Evolutionary conservation across 2,797 vertebrate species (phyloP).

Genomic region (Melanotaenia nigrans): DNA sequence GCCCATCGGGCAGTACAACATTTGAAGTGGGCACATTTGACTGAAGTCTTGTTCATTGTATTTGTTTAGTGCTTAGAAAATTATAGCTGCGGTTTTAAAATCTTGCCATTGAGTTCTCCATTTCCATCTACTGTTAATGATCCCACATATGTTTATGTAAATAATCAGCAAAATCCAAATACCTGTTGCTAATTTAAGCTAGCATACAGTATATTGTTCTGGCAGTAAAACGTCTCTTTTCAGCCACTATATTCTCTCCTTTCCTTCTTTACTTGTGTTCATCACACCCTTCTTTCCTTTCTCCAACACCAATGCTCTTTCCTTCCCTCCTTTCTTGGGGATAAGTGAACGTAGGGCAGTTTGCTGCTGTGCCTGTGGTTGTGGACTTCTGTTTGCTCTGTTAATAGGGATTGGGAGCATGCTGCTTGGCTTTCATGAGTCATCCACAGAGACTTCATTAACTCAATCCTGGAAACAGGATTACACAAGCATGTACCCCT

Average conservation of each 20-base stretch:
- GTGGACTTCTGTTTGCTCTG: constrained; percentile 63
- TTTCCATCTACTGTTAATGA: too few species aligned
- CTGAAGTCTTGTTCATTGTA: too few species aligned
- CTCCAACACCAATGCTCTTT: background rate
- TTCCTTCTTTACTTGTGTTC: constrained; percentile 2
- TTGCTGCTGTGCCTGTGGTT: constrained; percentile 23
- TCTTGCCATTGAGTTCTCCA: too few species aligned
- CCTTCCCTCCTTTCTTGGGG: constrained; percentile 27
- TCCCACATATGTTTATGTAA: background rate
- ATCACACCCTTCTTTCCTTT: background rate
- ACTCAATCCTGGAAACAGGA: constrained; percentile 55
- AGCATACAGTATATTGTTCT: background rate
- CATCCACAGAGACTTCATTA: constrained; percentile 65
- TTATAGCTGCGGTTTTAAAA: too few species aligned
- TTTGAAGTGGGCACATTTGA: too few species aligned
- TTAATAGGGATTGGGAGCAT: constrained; percentile 65
- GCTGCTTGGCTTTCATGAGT: constrained; percentile 43
- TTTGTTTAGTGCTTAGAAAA: too few species aligned
- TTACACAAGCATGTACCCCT: constrained; percentile 13
- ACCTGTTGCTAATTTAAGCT: background rate
- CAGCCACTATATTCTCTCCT: background rate
- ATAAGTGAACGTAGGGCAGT: constrained; percentile 41
- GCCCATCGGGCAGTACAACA: too few species aligned
- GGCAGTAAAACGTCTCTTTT: background rate
- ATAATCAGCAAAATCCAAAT: background rate